phyloP scores from a whole-genome alignment of 1,140 invertebrate genomes.

The Bombus pascuorum region DNA sequence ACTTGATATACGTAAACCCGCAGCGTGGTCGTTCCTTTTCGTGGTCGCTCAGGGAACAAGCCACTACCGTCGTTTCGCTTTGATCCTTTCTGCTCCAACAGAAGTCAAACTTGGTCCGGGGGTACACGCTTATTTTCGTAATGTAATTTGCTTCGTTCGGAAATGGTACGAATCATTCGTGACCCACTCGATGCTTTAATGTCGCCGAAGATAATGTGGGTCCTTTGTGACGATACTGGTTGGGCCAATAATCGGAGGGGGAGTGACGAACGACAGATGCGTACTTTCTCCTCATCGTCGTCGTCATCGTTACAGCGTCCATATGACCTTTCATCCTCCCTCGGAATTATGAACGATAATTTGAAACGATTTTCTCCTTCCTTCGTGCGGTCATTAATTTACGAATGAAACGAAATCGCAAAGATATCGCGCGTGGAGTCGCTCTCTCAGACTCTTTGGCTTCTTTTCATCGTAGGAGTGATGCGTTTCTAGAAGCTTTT shows the following conservation, averaged over 20 bases:
- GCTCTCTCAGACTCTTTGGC: too few species aligned
- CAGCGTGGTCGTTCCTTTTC: constrained; percentile 8
- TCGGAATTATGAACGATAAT: constrained; percentile 47
- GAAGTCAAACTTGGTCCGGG: neutral
- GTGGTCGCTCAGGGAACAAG: neutral
- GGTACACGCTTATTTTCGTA: neutral
- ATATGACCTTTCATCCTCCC: constrained; percentile 47
- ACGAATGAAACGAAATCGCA: constrained; percentile 12
- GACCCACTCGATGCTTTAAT: neutral
- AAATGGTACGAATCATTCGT: neutral
- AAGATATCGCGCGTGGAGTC: neutral
- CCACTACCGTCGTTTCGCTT: neutral
- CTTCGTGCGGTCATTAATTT: constrained; percentile 29
- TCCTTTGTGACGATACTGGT: neutral
- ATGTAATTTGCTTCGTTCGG: too few species aligned
- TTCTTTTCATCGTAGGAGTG: too few species aligned
- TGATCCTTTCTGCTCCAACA: neutral
- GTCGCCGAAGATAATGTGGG: neutral
- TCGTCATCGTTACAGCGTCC: neutral
- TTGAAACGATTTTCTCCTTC: constrained; percentile 30
- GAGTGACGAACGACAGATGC: constrained; percentile 31
- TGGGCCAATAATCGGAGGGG: neutral
- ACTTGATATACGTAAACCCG: constrained; percentile 51
- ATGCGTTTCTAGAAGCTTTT: too few species aligned
- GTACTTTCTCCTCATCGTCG: constrained; percentile 52